phyloP scores from a whole-genome alignment of 2,888 invertebrate genomes.

The Ectemnius cavifrons region DNA sequence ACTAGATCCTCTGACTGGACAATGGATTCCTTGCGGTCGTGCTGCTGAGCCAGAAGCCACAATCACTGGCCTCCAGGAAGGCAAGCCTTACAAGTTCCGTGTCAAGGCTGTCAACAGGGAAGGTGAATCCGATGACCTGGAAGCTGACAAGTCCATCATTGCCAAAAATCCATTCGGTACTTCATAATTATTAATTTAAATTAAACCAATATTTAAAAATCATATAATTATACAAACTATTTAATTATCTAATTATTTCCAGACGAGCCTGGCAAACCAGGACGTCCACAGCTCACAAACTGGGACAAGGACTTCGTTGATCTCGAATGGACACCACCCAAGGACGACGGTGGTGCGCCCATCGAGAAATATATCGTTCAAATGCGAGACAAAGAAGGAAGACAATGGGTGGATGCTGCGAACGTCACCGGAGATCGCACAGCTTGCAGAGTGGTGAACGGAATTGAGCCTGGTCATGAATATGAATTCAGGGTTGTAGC shows the following conservation, averaged over 20 bases:
- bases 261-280: conserved; percentile 96
- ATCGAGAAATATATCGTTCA: conserved; percentile 97
- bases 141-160: conserved; percentile 94
- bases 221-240: background rate
- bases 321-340: conserved; percentile 94
- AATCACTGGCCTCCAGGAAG: conserved; percentile 91
- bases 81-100: conserved; percentile 98
- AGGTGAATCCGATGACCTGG: conserved; percentile 97
- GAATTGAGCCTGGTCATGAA: conserved; percentile 92
- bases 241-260: conserved; percentile 26
- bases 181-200: background rate
- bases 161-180: conserved; percentile 99
- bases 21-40: conserved; percentile 95
- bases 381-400: conserved; percentile 93
- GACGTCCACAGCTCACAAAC: conserved; percentile 91
- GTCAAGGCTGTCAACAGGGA: conserved; percentile 99
- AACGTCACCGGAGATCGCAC: conserved; percentile 88
- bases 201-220: too few species aligned
- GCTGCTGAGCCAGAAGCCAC: conserved; percentile 92
- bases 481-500: conserved; percentile 95
- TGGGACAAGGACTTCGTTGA: conserved; percentile 99
- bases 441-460: conserved; percentile 86
- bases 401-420: conserved; percentile 89
- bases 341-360: conserved; percentile 96
- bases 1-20: conserved; percentile 92